A percentile compares a stretch with the other conserved stretches of the same genome.
Conservation (phyloP, 2,797 vertebrate species). For the Phoeniculus purpureus region DNA sequence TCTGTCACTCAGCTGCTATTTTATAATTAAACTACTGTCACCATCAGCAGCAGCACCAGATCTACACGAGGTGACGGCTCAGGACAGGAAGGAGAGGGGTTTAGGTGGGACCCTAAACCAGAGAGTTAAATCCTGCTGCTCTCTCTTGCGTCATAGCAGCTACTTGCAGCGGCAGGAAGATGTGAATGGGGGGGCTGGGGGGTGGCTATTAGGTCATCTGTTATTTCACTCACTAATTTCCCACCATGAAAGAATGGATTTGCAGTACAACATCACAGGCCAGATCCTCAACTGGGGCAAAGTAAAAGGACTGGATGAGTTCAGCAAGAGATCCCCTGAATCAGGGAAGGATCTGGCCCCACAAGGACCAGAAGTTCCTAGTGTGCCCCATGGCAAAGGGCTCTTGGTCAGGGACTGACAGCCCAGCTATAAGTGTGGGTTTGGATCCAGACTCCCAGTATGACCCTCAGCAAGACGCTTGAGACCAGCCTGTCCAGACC, state of each 20-base stretch:
- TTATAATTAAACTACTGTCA: background rate
- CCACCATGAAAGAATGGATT: constrained; percentile 2
- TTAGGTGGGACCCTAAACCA: background rate
- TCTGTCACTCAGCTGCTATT: background rate
- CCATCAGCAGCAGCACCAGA: background rate
- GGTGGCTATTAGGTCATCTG: constrained; percentile 36
- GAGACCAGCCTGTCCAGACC: background rate
- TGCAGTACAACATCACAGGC: background rate
- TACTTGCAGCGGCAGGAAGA: background rate
- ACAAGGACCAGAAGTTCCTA: background rate
- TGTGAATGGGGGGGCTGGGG: background rate
- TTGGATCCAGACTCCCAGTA: background rate
- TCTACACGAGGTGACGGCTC: background rate
- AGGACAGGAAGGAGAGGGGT: background rate
- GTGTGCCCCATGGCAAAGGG: accelerated
- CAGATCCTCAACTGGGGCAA: background rate
- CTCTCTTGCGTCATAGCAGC: background rate
- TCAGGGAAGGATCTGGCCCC: background rate
- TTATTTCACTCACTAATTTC: constrained; percentile 41
- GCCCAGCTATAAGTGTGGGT: background rate
- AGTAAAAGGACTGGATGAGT: accelerated
- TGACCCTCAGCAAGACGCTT: background rate
- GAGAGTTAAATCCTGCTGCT: background rate
- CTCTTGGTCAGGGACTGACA: background rate
- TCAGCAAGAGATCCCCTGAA: background rate